phyloP scores from a whole-genome alignment of 2,797 vertebrate species.

The Podarcis lilfordi region DNA sequence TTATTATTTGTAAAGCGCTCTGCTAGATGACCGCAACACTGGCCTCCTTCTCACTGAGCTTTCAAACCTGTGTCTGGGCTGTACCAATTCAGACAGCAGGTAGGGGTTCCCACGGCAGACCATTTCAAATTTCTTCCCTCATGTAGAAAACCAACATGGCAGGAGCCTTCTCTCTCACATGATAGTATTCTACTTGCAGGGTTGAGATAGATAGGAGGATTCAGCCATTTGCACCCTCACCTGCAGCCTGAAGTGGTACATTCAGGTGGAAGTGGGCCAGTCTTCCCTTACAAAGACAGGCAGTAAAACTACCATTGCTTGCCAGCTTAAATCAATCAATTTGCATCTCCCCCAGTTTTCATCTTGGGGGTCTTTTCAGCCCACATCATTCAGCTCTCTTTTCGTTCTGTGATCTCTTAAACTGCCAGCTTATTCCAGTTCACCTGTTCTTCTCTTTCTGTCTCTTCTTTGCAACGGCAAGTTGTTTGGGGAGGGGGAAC shows the following conservation, averaged over 20 bases:
- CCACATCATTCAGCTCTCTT: background rate
- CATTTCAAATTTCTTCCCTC: no score
- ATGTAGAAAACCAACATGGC: no score
- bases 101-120: background rate
- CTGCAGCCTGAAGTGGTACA: no score
- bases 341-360: no score
- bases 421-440: background rate
- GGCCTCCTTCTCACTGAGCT: background rate
- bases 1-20: background rate
- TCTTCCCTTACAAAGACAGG: background rate
- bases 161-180: no score
- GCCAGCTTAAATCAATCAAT: background rate
- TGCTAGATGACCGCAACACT: background rate
- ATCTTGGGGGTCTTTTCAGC: background rate
- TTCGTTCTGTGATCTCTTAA: background rate
- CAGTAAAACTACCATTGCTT: background rate
- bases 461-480: background rate
- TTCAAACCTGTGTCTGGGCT: no score
- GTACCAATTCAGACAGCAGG: no score
- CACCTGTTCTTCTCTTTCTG: background rate
- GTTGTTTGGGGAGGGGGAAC: background rate
- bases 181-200: no score
- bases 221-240: no score
- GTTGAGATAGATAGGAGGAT: background rate
- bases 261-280: no score